Percentiles rank a stretch among this genome's conserved stretches.
These are phyloP conservation scores for Geodia barretti DNA, from an alignment of 37 sponge, comb jelly and placozoan genomes.

Conservation along the genomic window DNA sequence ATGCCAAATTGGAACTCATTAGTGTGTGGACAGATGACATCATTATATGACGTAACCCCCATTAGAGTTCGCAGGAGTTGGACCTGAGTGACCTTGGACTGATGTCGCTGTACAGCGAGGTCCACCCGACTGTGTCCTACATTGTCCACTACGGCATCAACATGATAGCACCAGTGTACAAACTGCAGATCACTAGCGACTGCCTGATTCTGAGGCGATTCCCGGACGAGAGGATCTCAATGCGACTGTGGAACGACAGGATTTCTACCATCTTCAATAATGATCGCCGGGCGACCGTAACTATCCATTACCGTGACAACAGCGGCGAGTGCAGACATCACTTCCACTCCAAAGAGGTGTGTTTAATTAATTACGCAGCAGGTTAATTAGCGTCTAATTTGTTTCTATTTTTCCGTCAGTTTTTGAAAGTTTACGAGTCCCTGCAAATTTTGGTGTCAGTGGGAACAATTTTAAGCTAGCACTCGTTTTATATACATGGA, in stretches of 20 bases:
- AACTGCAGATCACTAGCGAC: slow-evolving; percentile 47
- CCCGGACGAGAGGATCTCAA: slow-evolving; percentile 45
- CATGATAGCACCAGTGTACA: not conserved
- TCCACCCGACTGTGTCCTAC: slow-evolving; percentile 54
- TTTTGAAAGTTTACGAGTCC: slow-evolving; percentile 27
- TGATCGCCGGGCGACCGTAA: slow-evolving; percentile 21
- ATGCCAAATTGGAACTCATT: too few species aligned
- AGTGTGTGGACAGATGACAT: too few species aligned
- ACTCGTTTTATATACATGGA: too few species aligned
- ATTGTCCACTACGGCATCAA: slow-evolving; percentile 62
- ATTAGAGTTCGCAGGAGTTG: slow-evolving; percentile 37
- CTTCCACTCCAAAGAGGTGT: slow-evolving; percentile 69
- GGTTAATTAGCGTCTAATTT: not conserved
- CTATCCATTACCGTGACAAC: slow-evolving; percentile 19
- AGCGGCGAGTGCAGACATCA: slow-evolving; percentile 44
- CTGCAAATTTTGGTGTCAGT: slow-evolving; percentile 19
- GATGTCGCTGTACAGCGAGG: slow-evolving; percentile 69
- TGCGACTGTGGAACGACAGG: slow-evolving; percentile 64
- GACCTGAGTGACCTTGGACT: slow-evolving; percentile 53
- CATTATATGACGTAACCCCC: not conserved
- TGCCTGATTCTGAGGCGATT: slow-evolving; percentile 47
- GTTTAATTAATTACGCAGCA: not conserved
- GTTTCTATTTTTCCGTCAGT: slow-evolving; percentile 15
- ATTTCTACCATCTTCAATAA: slow-evolving; percentile 19
- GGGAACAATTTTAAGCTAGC: not conserved